Conservation (phyloP, 2,797 vertebrate species). For the Gila robusta region DNA sequence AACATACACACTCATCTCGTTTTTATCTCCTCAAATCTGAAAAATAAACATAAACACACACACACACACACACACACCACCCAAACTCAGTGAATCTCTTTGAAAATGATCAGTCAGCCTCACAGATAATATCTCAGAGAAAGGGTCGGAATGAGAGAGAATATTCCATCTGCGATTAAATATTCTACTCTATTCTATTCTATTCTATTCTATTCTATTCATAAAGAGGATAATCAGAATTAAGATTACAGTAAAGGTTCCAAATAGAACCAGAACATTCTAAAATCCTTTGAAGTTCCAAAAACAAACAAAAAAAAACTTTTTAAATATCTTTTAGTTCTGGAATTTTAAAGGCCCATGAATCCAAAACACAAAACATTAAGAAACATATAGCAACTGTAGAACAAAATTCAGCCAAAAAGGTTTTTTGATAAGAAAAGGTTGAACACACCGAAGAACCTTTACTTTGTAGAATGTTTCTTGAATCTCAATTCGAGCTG, state of each 20-base stretch:
- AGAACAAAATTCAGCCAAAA: not conserved
- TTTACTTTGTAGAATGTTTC: not conserved
- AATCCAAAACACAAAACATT: not conserved
- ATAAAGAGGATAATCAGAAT: not conserved
- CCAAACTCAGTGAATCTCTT: conserved; percentile 19
- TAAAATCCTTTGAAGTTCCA: not conserved
- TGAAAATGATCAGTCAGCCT: conserved; percentile 20
- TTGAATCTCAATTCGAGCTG: not conserved
- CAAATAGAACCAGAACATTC: not conserved
- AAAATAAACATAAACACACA: conserved; percentile 1
- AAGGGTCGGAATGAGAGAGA: not conserved
- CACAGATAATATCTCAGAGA: conserved; percentile 17
- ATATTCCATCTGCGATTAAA: not conserved
- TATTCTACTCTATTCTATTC: not conserved
- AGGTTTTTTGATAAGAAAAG: not conserved
- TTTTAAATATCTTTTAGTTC: not conserved
- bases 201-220: not conserved
- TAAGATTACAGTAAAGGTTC: not conserved
- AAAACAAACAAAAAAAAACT: not conserved
- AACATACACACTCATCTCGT: not conserved
- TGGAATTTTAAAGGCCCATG: not conserved
- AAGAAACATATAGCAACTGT: not conserved
- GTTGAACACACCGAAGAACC: not conserved
- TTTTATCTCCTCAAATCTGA: not conserved
- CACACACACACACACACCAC: not conserved